Conservation (phyloP, 2,797 vertebrate genomes). For the Coregonus sp. region DNA sequence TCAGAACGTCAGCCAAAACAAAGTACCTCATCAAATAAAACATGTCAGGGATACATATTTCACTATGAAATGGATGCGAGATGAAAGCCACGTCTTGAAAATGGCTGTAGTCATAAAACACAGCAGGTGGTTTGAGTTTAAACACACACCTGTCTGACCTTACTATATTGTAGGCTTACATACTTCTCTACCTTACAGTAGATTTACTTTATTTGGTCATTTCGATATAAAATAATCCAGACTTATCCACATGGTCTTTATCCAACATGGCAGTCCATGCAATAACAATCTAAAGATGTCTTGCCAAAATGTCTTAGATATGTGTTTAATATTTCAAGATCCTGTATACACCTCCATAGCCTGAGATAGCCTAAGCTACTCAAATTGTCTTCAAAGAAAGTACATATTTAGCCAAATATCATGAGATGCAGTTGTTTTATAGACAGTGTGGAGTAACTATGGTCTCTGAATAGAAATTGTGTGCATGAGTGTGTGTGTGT, state of each 20-base stretch:
- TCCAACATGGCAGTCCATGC: constrained; percentile 14
- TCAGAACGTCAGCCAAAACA: constrained; percentile 45
- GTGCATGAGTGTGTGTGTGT: constrained; percentile 33
- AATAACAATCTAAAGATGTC: constrained; percentile 42
- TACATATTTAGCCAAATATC: too few relatives aligned
- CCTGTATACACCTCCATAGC: constrained; percentile 56
- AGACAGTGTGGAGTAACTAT: constrained; percentile 1
- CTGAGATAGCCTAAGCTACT: constrained; percentile 58
- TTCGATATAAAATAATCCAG: constrained; percentile 53
- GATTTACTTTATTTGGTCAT: constrained; percentile 56
- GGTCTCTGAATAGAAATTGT: constrained; percentile 22
- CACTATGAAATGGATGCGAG: constrained; percentile 28
- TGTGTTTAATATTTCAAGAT: constrained; percentile 40
- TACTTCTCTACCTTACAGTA: constrained; percentile 32
- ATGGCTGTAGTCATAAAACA: constrained; percentile 13
- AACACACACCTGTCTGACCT: constrained; percentile 37
- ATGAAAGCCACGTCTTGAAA: constrained; percentile 23
- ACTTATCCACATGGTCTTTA: constrained; percentile 55
- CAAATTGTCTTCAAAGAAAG: constrained; percentile 58
- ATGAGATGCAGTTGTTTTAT: constrained; percentile 50
- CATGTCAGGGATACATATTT: constrained; percentile 52
- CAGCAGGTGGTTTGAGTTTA: constrained; percentile 51
- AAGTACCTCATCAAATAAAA: constrained; percentile 58
- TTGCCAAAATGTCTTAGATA: constrained; percentile 48
- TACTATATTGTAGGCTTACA: constrained; percentile 13